Evolutionary conservation across 2,113 vertebrate genomes (phyloP).

Genomic region (Crotalus tigris): DNA sequence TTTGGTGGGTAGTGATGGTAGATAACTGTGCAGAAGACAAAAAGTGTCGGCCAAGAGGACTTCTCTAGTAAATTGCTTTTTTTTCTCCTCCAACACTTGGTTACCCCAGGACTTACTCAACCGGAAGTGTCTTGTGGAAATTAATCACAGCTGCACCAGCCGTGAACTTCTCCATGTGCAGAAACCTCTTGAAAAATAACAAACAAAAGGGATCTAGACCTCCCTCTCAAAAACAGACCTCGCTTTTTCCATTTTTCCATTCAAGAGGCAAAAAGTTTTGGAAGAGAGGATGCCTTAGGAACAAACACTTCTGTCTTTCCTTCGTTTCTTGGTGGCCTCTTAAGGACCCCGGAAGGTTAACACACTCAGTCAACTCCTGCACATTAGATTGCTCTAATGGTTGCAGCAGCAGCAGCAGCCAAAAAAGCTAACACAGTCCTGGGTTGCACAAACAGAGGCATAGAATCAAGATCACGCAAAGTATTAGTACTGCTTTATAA

Average conservation of each 20-base stretch:
- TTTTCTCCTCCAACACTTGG: neutral
- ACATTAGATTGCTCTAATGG: neutral
- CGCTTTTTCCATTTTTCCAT: neutral
- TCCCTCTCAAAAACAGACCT: neutral
- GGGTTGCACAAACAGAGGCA: too few species aligned
- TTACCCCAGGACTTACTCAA: neutral
- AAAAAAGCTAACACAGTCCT: too few species aligned
- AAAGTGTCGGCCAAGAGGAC: neutral
- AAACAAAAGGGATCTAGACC: neutral
- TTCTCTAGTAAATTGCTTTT: neutral
- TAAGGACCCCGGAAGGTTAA: neutral
- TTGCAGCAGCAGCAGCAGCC: neutral
- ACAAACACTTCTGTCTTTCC: neutral
- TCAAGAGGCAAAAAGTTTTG: neutral
- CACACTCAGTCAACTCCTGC: neutral
- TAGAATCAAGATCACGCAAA: too few species aligned
- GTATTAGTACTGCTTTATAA: too few species aligned
- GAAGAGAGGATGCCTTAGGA: too few species aligned
- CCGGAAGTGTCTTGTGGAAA: neutral
- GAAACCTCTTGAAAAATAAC: neutral
- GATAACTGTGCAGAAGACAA: neutral
- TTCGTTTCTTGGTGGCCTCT: neutral
- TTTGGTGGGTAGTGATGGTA: neutral
- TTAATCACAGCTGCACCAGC: neutral
- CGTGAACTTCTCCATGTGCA: neutral